A percentile compares a stretch with the other conserved stretches of the same genome.
Evolutionary conservation across 2,888 invertebrate genomes (phyloP).

Genomic region (Eumacrocentrus americanus): DNA sequence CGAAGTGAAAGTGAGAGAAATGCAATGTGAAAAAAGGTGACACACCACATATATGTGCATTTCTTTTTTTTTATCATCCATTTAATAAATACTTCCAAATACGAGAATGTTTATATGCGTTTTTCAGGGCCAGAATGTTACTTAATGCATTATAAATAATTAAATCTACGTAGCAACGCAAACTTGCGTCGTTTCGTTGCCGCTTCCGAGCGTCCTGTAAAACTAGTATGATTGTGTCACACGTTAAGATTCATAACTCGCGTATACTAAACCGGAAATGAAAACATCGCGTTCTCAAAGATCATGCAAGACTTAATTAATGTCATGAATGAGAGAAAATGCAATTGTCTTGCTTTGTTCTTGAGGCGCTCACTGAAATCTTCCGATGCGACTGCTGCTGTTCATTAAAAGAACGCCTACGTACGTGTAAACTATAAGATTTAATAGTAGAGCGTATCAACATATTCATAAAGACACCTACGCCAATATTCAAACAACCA

Average conservation of each 20-base stretch:
- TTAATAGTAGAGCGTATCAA: not conserved
- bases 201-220: not conserved
- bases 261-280: not conserved
- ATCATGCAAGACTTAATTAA: not conserved
- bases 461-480: not conserved
- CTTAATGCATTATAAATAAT: constrained; percentile 41
- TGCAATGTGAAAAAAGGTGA: not conserved
- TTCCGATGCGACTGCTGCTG: not conserved
- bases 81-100: constrained; percentile 32
- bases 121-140: constrained; percentile 50
- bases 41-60: not conserved
- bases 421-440: not conserved
- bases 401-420: not conserved
- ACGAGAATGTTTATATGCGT: constrained; percentile 35
- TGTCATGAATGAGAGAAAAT: constrained; percentile 12
- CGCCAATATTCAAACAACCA: not conserved
- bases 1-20: not conserved
- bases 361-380: not conserved
- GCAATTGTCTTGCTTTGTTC: not conserved
- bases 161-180: too few species aligned
- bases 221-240: not conserved
- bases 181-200: not conserved
- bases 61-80: not conserved
- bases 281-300: not conserved
- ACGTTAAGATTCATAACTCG: not conserved